phyloP scores from a whole-genome alignment of 2,113 vertebrate genomes.

The Baryphthengus martii region DNA sequence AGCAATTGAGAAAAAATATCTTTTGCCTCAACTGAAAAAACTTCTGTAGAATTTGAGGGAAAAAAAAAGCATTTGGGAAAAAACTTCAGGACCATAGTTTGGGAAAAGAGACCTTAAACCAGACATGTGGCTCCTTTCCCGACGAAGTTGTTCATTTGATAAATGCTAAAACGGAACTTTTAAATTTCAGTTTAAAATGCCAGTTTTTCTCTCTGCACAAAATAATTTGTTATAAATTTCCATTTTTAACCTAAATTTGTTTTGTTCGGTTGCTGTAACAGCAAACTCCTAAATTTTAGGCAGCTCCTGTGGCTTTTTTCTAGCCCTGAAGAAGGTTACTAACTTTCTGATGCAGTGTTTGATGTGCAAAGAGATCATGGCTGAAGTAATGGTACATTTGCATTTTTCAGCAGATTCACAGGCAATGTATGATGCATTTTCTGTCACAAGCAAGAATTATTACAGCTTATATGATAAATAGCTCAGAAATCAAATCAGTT shows the following conservation, averaged over 20 bases:
- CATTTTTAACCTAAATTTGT: neutral
- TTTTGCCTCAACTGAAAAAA: neutral
- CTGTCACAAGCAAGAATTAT: neutral
- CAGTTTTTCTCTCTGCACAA: neutral
- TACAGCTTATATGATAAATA: neutral
- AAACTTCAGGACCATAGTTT: neutral
- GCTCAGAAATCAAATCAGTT: neutral
- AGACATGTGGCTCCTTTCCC: neutral
- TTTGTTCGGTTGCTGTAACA: neutral
- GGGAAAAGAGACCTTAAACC: neutral
- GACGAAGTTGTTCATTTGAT: neutral
- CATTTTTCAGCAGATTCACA: neutral
- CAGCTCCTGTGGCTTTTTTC: neutral
- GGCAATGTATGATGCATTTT: neutral
- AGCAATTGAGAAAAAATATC: neutral
- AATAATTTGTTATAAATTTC: neutral
- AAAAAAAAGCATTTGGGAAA: neutral
- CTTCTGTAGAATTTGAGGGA: neutral
- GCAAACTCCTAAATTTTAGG: neutral
- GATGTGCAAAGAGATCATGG: neutral
- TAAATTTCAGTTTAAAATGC: neutral
- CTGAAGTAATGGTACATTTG: neutral
- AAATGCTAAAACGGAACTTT: neutral
- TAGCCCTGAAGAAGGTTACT: neutral
- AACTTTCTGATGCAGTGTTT: neutral